Base-by-base conservation (phyloP, 1,140 invertebrate species). In the Hirudo medicinalis region DNA sequence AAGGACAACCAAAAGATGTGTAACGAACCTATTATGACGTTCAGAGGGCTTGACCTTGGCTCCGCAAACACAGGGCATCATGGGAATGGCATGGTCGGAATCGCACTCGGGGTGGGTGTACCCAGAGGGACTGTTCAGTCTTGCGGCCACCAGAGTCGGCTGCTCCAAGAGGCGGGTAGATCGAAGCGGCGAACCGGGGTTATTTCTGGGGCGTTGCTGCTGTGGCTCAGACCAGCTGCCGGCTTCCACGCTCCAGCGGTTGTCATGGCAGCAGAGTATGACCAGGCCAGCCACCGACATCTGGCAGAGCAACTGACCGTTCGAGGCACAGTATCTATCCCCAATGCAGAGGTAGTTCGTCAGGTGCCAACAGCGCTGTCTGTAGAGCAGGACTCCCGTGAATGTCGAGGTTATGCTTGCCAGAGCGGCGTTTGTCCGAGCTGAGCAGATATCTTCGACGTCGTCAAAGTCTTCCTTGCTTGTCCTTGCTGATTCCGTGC, bases 311-410 rank as follows among this genome's bases (percentile, higher is more conserved):
- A 63, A 15, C 17, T 63, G 57, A 63, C 57, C 57, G 19, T 63
- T 63, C 11, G 57, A 63, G 6, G 57, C 57, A 15, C 57, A 63
- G 57, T 63, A 63, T 25, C 57, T 4, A 63, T 63, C 57, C 1
- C 57, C 57, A 32, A 63, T 63, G 57, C 57, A 63, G 22, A 63
- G 57, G 57, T 63, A 63, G 19, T 63, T 32, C 19, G 57, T 63
- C 57, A 63, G 19, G 57, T 63, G 57, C 57, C 57, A 63, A 32
- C 57, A 63, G 1, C 29, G 57, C 57, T 63, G 57, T 13, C 19
- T 49, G 43, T 49, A 49, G 43, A 49, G 43, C 43, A 49, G 43
- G 11, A 49, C 43, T 13, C 43, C 43, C 1, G 43, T 49, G 43
- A 49, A 49, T 11, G 43, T 49, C 43, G 43, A 49, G 43, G 43